Evolutionary conservation across 2,113 vertebrate genomes (phyloP).

Genomic region (Aplodontia rufa): DNA sequence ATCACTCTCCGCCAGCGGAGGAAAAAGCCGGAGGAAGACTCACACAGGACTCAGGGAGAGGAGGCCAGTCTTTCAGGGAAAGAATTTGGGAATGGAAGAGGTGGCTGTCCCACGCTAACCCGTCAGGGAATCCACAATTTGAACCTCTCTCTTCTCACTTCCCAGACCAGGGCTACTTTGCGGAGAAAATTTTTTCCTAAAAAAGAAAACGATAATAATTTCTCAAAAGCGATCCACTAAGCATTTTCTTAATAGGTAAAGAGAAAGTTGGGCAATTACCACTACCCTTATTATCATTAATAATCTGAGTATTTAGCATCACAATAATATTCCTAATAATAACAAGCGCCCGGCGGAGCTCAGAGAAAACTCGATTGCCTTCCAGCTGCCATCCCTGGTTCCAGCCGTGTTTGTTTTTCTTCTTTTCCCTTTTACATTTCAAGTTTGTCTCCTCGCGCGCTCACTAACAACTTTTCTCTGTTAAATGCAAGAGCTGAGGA

Average conservation of each 20-base stretch:
- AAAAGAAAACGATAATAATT: constrained; percentile 59
- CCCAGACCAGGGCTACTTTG: neutral
- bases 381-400: constrained; percentile 70
- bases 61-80: no score
- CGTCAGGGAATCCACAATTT: rapidly evolving
- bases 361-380: constrained; percentile 64
- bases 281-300: constrained; percentile 74
- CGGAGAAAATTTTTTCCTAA: constrained; percentile 19
- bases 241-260: constrained; percentile 69
- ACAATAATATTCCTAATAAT: constrained; percentile 78
- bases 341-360: constrained; percentile 59
- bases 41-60: neutral
- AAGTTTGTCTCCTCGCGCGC: constrained; percentile 59
- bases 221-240: constrained; percentile 40
- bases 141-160: rapidly evolving
- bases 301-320: constrained; percentile 76
- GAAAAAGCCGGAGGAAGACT: neutral
- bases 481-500: constrained; percentile 57
- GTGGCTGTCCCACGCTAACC: neutral
- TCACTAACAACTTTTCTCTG: constrained; percentile 58
- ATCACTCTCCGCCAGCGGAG: neutral
- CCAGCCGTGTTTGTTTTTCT: constrained; percentile 75
- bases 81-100: neutral
- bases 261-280: constrained; percentile 72
- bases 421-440: constrained; percentile 71